Conservation (phyloP, 1,140 invertebrate genomes). For the Ceratina australensis region DNA sequence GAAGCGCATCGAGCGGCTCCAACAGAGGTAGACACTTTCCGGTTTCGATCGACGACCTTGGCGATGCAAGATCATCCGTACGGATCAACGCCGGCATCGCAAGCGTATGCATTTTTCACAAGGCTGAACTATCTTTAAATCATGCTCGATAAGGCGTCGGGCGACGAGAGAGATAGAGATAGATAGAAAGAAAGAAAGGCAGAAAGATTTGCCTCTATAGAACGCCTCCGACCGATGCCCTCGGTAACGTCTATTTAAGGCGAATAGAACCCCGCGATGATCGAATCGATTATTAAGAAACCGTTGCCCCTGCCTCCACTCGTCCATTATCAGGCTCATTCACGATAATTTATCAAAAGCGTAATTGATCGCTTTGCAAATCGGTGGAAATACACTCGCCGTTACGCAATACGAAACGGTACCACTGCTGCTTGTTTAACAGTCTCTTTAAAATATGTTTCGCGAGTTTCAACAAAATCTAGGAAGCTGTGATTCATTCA, state of each 20-base stretch:
- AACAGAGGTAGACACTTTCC: slow-evolving; percentile 63
- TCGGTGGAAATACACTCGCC: too few species aligned
- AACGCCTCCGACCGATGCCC: slow-evolving; percentile 46
- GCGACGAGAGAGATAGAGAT: slow-evolving; percentile 38
- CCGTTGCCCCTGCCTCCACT: neutral
- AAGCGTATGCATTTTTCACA: slow-evolving; percentile 51
- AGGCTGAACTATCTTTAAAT: slow-evolving; percentile 59
- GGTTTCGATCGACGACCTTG: neutral
- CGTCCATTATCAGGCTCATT: neutral
- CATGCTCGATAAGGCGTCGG: slow-evolving; percentile 47
- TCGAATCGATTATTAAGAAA: slow-evolving; percentile 19
- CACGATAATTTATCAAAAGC: slow-evolving; percentile 1
- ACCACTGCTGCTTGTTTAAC: too few species aligned
- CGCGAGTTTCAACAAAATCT: neutral
- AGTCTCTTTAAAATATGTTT: neutral
- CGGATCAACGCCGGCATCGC: slow-evolving; percentile 6
- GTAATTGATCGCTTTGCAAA: neutral
- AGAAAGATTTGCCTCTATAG: slow-evolving; percentile 38
- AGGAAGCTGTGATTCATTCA: too few species aligned
- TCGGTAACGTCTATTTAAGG: slow-evolving; percentile 46
- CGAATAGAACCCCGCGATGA: slow-evolving; percentile 5
- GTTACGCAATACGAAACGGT: neutral
- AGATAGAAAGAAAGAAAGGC: slow-evolving; percentile 21
- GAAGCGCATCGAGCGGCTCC: slow-evolving; percentile 12
- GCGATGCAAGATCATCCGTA: slow-evolving; percentile 34